A percentile compares a stretch with the other conserved stretches of the same genome.
These are phyloP conservation scores for Limnephilus rhombicus DNA, from an alignment of 2,888 invertebrate genomes.

Conservation along the genomic window DNA sequence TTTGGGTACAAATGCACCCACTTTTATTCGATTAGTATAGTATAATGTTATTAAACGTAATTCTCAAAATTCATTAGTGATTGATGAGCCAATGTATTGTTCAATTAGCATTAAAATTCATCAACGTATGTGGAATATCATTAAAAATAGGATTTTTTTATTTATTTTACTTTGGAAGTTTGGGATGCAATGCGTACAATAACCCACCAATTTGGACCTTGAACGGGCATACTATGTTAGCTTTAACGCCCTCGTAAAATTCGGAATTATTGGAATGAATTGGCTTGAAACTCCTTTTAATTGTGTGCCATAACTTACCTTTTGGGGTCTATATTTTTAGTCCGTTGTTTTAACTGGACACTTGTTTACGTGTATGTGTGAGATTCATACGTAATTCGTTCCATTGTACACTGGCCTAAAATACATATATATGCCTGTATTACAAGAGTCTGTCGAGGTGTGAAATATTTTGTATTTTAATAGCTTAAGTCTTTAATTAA, in stretches of 20 bases:
- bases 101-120: not conserved
- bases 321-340: not conserved
- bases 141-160: not conserved
- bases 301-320: not conserved
- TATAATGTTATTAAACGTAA: not conserved
- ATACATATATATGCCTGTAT: not conserved
- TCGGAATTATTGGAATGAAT: not conserved
- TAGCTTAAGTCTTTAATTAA: not conserved
- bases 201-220: not conserved
- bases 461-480: not conserved
- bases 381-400: not conserved
- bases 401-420: not conserved
- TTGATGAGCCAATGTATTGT: not conserved
- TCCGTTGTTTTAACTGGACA: not conserved
- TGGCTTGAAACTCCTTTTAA: not conserved
- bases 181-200: not conserved
- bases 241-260: slow-evolving; percentile 1
- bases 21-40: not conserved
- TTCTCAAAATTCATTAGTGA: not conserved
- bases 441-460: not conserved
- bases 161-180: not conserved
- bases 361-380: not conserved
- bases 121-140: not conserved
- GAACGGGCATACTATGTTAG: not conserved
- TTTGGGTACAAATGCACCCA: not conserved